phyloP scores from a whole-genome alignment of 2,797 vertebrate species.

The Orientallactaga sibirica region DNA sequence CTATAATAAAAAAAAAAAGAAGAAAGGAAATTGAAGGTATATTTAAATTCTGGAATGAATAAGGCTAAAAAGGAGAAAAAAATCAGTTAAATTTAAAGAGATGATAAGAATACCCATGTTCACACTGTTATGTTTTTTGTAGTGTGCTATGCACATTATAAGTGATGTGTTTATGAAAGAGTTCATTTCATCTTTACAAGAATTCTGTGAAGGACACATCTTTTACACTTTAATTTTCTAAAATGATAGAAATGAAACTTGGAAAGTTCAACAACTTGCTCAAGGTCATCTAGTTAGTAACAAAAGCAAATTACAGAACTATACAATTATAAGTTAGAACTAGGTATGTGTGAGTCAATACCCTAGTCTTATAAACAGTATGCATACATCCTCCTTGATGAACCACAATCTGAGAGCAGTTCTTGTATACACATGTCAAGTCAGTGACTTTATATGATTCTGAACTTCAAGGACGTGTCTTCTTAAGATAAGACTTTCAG shows the following conservation, averaged over 20 bases:
- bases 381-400: background rate
- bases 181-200: background rate
- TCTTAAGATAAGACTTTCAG: background rate
- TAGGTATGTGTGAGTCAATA: background rate
- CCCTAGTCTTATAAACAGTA: background rate
- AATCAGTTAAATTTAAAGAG: slow-evolving; percentile 42
- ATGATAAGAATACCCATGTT: background rate
- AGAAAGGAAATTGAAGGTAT: background rate
- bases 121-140: background rate
- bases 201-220: background rate
- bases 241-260: background rate
- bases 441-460: background rate
- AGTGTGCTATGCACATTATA: background rate
- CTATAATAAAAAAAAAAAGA: background rate
- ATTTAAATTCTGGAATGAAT: slow-evolving; percentile 3
- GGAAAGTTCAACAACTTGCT: background rate
- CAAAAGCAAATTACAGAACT: background rate
- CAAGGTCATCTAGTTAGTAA: background rate
- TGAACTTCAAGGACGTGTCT: background rate
- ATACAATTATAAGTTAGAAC: background rate
- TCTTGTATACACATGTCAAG: background rate
- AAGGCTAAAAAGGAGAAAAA: slow-evolving; percentile 2
- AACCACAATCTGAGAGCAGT: background rate
- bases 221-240: background rate
- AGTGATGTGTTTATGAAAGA: background rate